A percentile compares a stretch with the other conserved stretches of the same genome.
Conservation (phyloP, 1,140 invertebrate species). For the Lepidostoma basale region DNA sequence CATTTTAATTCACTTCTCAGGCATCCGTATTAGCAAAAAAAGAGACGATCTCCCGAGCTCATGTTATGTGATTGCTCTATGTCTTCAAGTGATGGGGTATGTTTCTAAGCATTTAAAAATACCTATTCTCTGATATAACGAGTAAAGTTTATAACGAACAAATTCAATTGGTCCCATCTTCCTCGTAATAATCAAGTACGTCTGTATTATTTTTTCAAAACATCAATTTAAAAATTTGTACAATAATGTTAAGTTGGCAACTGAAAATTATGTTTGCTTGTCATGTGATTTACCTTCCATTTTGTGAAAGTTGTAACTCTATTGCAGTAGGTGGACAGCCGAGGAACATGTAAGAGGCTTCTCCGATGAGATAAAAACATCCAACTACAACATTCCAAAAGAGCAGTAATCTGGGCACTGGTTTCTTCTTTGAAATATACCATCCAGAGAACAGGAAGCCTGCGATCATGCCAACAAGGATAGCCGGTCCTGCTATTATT, state of each 20-base stretch:
- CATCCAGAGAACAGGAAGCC: constrained; percentile 69
- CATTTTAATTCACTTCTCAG: no score
- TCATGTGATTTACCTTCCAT: constrained; percentile 51
- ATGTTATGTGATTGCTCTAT: no score
- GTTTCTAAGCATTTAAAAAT: no score
- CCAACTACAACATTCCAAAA: constrained; percentile 71
- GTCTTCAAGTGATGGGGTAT: no score
- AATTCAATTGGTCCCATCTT: no score
- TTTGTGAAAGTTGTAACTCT: constrained; percentile 50
- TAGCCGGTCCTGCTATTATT: constrained; percentile 66
- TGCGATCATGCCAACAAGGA: constrained; percentile 64
- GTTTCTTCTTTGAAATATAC: constrained; percentile 68
- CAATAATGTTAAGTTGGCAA: not conserved
- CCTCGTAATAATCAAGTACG: not conserved
- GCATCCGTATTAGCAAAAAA: no score
- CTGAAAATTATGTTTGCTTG: not conserved
- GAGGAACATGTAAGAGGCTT: constrained; percentile 64
- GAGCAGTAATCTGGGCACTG: constrained; percentile 64
- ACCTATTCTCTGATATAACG: no score
- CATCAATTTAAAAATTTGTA: not conserved
- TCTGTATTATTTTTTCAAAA: not conserved
- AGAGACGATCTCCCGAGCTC: no score
- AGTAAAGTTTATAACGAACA: no score
- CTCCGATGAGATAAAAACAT: constrained; percentile 59
- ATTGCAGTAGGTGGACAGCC: constrained; percentile 59